phyloP scores from a whole-genome alignment of 1,140 invertebrate genomes.

The Ceratitis capitata region DNA sequence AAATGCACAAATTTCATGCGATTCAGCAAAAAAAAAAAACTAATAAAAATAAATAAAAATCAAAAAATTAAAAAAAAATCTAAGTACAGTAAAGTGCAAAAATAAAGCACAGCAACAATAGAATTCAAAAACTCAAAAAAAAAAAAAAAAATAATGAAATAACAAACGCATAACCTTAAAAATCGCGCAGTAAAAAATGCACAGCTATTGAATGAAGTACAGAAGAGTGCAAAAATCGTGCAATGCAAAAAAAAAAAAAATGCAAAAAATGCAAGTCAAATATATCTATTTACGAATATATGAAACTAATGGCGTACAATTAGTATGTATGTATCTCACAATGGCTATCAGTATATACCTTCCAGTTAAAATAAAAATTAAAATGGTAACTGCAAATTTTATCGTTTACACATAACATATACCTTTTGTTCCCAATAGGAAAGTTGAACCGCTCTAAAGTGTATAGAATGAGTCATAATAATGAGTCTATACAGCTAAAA shows the following conservation, averaged over 20 bases:
- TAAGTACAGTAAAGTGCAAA: neutral
- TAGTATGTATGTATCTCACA: conserved; percentile 10
- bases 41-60: no score
- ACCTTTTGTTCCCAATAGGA: no score
- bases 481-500: no score
- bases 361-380: conserved; percentile 10
- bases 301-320: neutral
- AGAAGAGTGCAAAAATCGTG: neutral
- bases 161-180: neutral
- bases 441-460: neutral
- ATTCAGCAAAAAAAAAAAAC: no score
- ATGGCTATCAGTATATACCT: conserved; percentile 33
- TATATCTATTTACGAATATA: neutral
- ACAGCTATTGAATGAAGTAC: neutral
- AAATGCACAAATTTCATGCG: neutral
- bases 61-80: no score
- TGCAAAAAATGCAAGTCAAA: neutral
- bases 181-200: neutral
- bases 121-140: neutral
- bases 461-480: neutral
- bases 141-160: neutral
- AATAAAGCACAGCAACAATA: neutral
- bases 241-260: neutral
- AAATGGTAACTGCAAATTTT: neutral
- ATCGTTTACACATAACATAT: no score